Evolutionary conservation across 2,797 vertebrate genomes (phyloP), one percentile per base, ranked within the genome.

Genomic region (Onychomys leucogaster): DNA sequence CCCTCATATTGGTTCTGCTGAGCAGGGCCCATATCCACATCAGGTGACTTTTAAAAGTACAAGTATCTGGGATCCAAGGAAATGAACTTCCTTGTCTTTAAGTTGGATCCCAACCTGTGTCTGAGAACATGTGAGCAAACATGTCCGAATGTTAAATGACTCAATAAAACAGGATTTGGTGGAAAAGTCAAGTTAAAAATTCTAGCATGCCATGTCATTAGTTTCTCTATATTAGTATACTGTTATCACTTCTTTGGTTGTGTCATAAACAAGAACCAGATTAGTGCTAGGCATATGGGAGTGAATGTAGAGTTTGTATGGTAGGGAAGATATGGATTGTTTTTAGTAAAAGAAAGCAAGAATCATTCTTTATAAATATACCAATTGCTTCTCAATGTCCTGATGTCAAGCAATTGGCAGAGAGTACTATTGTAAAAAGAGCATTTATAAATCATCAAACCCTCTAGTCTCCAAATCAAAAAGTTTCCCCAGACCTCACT

Each of bases 281-380:
- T 94, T 91, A 90, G 67, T 89, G 34, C 6, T 67, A 86, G 34
- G 41, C 25, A 10, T 23, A 94, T 29, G 37, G 32, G 81, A 90
- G 23, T 43, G 11, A 95, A 91, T 4, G 34, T 88, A 77, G 41
- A 14, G 77, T 71, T 57, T 82, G 63, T 49, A 57, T 91, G 63
- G 13, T 49, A 29, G 96, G 37, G 73, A 88, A 92, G 37, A 23
- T 49, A 27, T 7, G 2, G 55, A 43, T 27, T 10, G 14, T 82
- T 91, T 95, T 73, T 37, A 95, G 78, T 84, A 75, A 95, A 83
- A 89, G 25, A 25, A 25, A 13, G 49, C 46, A 81, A 96, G 59
- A 92, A 92, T 71, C 94, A 94, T 84, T 92, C 16, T 43, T 91
- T 43, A 37, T 82, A 67, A 96, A 86, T 57, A 63, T 29, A 41